These are phyloP conservation scores for Euphonia xanthogaster DNA, from an alignment of 2,797 vertebrate genomes.

Conservation along the genomic window DNA sequence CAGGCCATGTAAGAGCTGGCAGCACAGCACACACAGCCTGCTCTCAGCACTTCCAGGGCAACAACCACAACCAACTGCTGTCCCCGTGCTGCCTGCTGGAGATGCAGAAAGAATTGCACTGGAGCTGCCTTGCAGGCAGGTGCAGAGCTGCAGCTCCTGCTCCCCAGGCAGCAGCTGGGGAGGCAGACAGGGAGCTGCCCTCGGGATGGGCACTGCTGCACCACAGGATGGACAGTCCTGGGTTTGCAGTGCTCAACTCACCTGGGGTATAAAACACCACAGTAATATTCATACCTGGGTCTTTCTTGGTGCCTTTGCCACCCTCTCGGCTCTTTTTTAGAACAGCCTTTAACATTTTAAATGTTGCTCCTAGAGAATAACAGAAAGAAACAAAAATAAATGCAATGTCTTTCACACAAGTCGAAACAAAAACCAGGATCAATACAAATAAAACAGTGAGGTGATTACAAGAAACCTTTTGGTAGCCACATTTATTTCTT, in stretches of 20 bases:
- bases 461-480: background rate
- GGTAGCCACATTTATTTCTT: background rate
- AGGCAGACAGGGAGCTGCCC: background rate
- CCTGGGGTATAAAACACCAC: background rate
- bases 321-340: slow-evolving; percentile 96
- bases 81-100: rapidly evolving
- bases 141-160: background rate
- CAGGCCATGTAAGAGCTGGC: rapidly evolving
- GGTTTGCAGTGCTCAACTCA: background rate
- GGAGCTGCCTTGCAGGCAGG: rapidly evolving
- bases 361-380: slow-evolving; percentile 71
- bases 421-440: background rate
- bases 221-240: background rate
- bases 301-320: slow-evolving; percentile 90
- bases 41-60: no score
- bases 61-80: background rate
- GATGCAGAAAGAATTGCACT: rapidly evolving
- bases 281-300: slow-evolving; percentile 83
- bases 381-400: slow-evolving; percentile 39
- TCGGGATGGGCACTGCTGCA: rapidly evolving
- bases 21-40: background rate
- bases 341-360: slow-evolving; percentile 95
- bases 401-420: background rate
- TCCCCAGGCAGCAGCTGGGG: background rate
- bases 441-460: background rate